phyloP scores from a whole-genome alignment of 2,888 invertebrate genomes.

The Apamea crenata region DNA sequence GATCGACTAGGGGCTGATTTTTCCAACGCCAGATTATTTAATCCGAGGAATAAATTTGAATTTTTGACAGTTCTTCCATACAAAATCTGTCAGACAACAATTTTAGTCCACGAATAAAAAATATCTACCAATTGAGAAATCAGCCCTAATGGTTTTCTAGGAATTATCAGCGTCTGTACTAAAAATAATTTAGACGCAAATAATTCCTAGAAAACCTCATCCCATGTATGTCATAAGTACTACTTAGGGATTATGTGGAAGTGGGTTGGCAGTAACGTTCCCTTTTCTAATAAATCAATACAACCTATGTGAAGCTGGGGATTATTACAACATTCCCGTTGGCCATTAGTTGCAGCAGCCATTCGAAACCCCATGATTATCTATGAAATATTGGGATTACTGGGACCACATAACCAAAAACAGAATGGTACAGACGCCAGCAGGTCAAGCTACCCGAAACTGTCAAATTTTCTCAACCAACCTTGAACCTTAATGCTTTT shows the following conservation, averaged over 20 bases:
- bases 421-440: too few species aligned
- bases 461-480: too few species aligned
- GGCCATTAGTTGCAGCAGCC: neutral
- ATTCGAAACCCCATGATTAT: neutral
- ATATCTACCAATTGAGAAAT: too few species aligned
- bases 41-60: too few species aligned
- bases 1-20: neutral
- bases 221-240: neutral
- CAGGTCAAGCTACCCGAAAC: too few species aligned
- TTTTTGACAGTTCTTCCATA: too few species aligned
- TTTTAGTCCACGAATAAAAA: too few species aligned
- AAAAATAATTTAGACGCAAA: neutral
- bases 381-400: neutral
- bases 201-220: neutral
- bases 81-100: too few species aligned
- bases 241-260: neutral
- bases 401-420: neutral
- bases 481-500: too few species aligned
- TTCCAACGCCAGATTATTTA: too few species aligned
- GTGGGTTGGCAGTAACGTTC: neutral
- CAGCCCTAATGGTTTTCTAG: too few species aligned
- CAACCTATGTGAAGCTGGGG: neutral
- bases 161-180: too few species aligned
- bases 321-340: neutral
- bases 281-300: constrained; percentile 14